A percentile compares a stretch with the other conserved stretches of the same genome.
Conservation (phyloP, 2,113 vertebrate species). For the Neogale vison region DNA sequence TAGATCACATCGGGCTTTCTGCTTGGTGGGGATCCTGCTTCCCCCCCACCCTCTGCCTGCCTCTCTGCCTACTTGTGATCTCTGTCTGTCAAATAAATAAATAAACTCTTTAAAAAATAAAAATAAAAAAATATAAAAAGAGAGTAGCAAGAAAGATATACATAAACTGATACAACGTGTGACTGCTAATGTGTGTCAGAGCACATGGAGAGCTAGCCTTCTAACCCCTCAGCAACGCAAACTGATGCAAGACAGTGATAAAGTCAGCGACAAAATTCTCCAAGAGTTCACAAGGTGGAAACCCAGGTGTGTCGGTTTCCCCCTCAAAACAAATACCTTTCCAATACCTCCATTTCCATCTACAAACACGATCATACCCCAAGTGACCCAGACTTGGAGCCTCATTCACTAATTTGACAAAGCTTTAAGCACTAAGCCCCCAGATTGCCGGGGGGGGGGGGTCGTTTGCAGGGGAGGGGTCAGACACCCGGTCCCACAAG, state of each 20-base stretch:
- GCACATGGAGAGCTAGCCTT: background rate
- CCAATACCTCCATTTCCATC: background rate
- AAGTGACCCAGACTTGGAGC: background rate
- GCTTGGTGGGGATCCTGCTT: too few relatives aligned
- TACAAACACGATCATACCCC: background rate
- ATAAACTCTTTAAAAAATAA: too few relatives aligned
- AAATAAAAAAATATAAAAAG: background rate
- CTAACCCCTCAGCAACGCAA: background rate
- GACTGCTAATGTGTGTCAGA: too few relatives aligned
- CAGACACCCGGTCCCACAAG: rapidly evolving
- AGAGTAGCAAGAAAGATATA: too few relatives aligned
- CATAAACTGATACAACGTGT: rapidly evolving
- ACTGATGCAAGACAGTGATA: background rate
- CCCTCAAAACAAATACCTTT: background rate
- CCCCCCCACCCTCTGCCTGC: too few relatives aligned
- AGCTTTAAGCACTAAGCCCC: background rate
- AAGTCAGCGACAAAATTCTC: background rate
- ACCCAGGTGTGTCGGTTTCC: background rate
- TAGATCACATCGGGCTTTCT: too few relatives aligned
- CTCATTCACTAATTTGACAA: background rate
- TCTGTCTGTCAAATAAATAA: too few relatives aligned
- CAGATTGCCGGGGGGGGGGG: rapidly evolving
- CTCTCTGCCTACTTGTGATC: too few relatives aligned
- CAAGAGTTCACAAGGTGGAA: background rate
- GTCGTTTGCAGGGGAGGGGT: too few relatives aligned